A percentile compares a stretch with the other conserved stretches of the same genome.
phyloP scores from a whole-genome alignment of 2,797 vertebrate genomes.

The Gambelia wislizenii region DNA sequence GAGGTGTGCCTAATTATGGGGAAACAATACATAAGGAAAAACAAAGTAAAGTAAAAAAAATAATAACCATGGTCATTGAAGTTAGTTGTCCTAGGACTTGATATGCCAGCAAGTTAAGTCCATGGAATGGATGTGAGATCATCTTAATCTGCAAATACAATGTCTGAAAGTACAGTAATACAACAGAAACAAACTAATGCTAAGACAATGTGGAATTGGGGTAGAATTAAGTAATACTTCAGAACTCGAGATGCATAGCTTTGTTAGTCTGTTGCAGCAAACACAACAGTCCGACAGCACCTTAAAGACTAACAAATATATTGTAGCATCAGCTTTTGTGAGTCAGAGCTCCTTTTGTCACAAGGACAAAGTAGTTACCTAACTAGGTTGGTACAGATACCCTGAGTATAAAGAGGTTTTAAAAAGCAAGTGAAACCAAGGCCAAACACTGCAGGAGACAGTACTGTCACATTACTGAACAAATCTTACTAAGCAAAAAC shows the following conservation, averaged over 20 bases:
- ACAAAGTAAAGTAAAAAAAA: not conserved
- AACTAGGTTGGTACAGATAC: not conserved
- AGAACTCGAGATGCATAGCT: slow-evolving; percentile 11
- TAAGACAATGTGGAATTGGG: not conserved
- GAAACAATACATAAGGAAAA: not conserved
- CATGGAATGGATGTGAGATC: not conserved
- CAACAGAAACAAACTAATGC: not conserved
- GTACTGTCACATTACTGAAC: not conserved
- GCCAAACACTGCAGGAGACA: not conserved
- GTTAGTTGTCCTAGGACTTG: not conserved
- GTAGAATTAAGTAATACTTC: slow-evolving; percentile 25
- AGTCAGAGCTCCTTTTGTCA: not conserved
- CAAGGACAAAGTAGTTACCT: not conserved
- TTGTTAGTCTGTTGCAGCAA: slow-evolving; percentile 5
- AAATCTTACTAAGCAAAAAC: not conserved
- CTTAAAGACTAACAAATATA: slow-evolving; percentile 10
- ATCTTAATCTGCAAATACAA: not conserved
- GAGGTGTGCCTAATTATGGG: too few relatives aligned
- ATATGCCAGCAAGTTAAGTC: slow-evolving; percentile 2
- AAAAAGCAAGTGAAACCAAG: not conserved
- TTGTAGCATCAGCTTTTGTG: not conserved
- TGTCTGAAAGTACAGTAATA: not conserved
- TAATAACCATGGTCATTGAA: not conserved
- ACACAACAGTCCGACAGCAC: not conserved
- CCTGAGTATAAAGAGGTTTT: slow-evolving; percentile 24